These are phyloP conservation scores for Clepsis dumicolana DNA, from an alignment of 2,888 invertebrate genomes.

Conservation along the genomic window DNA sequence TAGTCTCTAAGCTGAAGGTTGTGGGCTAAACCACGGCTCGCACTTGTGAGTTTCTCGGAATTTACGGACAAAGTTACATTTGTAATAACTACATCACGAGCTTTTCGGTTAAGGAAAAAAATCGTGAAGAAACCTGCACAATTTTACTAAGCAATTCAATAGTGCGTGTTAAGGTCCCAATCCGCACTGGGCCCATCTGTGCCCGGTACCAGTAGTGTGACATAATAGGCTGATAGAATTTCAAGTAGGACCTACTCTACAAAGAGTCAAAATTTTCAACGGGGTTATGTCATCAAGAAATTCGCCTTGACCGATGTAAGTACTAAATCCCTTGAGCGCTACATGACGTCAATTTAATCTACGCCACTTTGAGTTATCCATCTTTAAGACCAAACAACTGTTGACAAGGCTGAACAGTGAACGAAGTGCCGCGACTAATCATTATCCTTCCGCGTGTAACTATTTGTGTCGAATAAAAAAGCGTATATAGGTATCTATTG, in stretches of 20 bases:
- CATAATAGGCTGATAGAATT: too few relatives aligned
- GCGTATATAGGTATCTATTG: background rate
- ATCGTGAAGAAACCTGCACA: too few relatives aligned
- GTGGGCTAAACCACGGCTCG: too few relatives aligned
- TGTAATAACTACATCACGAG: too few relatives aligned
- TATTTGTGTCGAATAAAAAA: background rate
- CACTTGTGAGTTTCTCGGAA: too few relatives aligned
- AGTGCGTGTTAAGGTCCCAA: too few relatives aligned
- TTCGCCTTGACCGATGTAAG: conserved; percentile 47
- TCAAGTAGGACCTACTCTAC: background rate
- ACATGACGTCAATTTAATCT: conserved; percentile 66
- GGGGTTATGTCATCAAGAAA: conserved; percentile 22
- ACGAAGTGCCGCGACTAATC: conserved; percentile 26
- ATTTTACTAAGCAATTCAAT: too few relatives aligned
- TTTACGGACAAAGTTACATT: too few relatives aligned
- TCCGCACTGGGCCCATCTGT: too few relatives aligned
- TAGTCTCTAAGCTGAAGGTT: too few relatives aligned
- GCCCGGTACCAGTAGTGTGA: too few relatives aligned
- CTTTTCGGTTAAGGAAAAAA: too few relatives aligned
- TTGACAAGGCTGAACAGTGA: conserved; percentile 53
- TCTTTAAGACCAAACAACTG: conserved; percentile 72
- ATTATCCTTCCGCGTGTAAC: conserved; percentile 24
- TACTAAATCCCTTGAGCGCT: conserved; percentile 64
- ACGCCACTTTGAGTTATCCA: conserved; percentile 62
- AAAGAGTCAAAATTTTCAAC: background rate